Conservation (phyloP, 53 echinoderm and acorn worm species). For the Crossaster papposus region DNA sequence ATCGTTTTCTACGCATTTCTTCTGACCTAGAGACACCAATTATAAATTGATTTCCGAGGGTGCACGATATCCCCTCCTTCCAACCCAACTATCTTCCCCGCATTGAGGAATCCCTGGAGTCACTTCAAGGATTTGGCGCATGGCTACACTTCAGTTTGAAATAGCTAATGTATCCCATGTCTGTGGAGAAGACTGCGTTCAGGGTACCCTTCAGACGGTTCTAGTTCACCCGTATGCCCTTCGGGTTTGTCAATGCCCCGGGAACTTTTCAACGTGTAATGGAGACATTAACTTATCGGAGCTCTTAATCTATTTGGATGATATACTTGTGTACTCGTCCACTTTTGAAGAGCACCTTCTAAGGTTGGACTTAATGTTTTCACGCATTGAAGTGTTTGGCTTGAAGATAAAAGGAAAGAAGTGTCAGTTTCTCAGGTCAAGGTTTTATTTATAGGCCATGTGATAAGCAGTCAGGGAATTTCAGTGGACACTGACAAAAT, state of each 20-base stretch:
- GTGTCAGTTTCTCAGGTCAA: not conserved
- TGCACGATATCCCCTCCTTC: constrained; percentile 41
- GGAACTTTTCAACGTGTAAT: not conserved
- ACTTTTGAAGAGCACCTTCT: constrained; percentile 58
- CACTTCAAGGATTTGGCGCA: constrained; percentile 59
- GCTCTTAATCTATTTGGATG: constrained; percentile 50
- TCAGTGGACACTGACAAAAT: constrained; percentile 9
- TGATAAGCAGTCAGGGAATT: not conserved
- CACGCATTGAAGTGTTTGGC: constrained; percentile 41
- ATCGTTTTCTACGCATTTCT: no score
- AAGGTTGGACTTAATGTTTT: constrained; percentile 44
- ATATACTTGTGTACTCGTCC: constrained; percentile 57
- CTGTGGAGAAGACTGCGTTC: constrained; percentile 67
- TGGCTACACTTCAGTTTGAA: constrained; percentile 29
- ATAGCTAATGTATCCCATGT: constrained; percentile 6
- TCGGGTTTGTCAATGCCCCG: constrained; percentile 31
- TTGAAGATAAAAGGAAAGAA: constrained; percentile 52
- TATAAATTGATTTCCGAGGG: constrained; percentile 45
- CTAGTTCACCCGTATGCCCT: not conserved
- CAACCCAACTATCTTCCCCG: no score
- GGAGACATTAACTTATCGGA: constrained; percentile 1
- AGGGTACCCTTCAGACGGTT: constrained; percentile 69
- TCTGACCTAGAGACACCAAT: constrained; percentile 18
- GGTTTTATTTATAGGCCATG: constrained; percentile 32
- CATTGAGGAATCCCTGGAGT: constrained; percentile 64